Evolutionary conservation across 2,888 invertebrate species (phyloP), one percentile per base, ranked within the genome.

Genomic region (Diaprepes abbreviatus): DNA sequence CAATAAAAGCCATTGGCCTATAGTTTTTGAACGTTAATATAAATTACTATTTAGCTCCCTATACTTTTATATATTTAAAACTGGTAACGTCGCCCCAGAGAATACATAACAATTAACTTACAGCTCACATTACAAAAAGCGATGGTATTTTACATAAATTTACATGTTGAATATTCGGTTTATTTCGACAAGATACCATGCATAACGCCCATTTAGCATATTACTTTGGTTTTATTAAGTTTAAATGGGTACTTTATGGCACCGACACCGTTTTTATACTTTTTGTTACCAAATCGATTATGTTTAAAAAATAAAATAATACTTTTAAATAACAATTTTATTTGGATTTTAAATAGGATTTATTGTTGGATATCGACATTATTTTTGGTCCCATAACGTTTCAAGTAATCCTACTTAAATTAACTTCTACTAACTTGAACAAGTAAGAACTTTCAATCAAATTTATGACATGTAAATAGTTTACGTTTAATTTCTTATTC

Each of bases 111-210:
- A 82, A 82, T 82, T 82, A 82, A 81, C 77, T 80, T 77, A 76
- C 77, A 78, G 78, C 76, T 78, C 76, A 76, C 77, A 78, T 79
- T 77, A 80, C 81, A 81, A 81, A 82, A 82, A 80, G 78, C 77
- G 78, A 31, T 73, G 74, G 73, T 78, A 76, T 80, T 83, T 83
- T 82, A 81, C 83, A 83, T 83, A 83, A 80, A 83, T 83, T 83
- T 83, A 79, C 83, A 83, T 83, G 77, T 70, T 73, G 78, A 81
- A 79, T 78, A 80, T 81, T 79, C 80, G 78, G 79, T 77, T 77
- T 79, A 80, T 79, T 81, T 82, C 80, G 80, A 81, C 81, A 78
- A 79, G 79, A 74, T 79, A 79, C 80, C 80, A 79, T 78, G 78
- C 78, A 79, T 80, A 79, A 78, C 78, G 76, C 70, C 73, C 78